phyloP scores from a whole-genome alignment of 2,888 invertebrate species.

The Apotomis betuletana region DNA sequence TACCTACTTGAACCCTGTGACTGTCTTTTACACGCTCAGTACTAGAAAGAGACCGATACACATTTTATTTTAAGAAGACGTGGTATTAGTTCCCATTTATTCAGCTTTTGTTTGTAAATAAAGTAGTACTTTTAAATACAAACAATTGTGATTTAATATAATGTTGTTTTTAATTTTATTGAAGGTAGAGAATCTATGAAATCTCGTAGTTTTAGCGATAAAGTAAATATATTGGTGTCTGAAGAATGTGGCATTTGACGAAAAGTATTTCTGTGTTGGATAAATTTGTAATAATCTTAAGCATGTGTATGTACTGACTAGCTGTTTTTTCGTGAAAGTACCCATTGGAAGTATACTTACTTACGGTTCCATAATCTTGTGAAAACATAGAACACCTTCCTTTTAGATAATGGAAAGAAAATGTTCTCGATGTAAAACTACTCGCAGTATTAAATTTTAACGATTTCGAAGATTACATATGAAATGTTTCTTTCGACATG shows the following conservation, averaged over 20 bases:
- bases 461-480: slow-evolving; percentile 5
- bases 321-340: background rate
- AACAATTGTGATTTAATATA: slow-evolving; percentile 39
- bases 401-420: slow-evolving; percentile 3
- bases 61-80: background rate
- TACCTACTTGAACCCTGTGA: background rate
- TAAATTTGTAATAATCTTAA: no score
- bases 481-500: slow-evolving; percentile 9
- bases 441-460: slow-evolving; percentile 32
- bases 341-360: background rate
- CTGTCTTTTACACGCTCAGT: slow-evolving; percentile 1
- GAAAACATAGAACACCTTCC: background rate
- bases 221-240: slow-evolving; percentile 15
- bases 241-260: slow-evolving; percentile 5
- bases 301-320: background rate
- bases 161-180: slow-evolving; percentile 40
- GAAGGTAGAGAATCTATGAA: slow-evolving; percentile 27
- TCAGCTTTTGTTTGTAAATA: slow-evolving; percentile 41
- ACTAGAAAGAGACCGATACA: background rate
- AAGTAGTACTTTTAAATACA: slow-evolving; percentile 31
- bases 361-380: background rate
- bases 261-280: background rate
- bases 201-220: slow-evolving; percentile 33
- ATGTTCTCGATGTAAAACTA: slow-evolving; percentile 16
- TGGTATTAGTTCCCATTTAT: slow-evolving; percentile 16